phyloP scores from a whole-genome alignment of 2,797 vertebrate species.

The Pseudochaenichthys georgianus region DNA sequence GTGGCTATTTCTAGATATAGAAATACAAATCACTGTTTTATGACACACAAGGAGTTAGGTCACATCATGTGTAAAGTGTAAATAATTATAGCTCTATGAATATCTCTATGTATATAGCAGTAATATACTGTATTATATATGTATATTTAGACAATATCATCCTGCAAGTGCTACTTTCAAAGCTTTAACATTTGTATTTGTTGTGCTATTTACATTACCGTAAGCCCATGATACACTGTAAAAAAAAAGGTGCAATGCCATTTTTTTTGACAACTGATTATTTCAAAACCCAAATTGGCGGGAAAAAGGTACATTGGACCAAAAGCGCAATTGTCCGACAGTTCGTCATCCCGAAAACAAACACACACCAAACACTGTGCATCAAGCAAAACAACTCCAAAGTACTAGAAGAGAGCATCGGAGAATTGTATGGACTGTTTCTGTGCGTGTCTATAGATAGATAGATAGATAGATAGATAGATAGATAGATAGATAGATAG shows the following conservation, averaged over 20 bases:
- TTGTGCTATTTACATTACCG: slow-evolving; percentile 15
- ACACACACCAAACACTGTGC: too few species aligned
- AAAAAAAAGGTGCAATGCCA: too few species aligned
- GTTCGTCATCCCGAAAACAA: too few species aligned
- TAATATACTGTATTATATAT: slow-evolving; percentile 49
- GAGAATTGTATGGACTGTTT: too few species aligned
- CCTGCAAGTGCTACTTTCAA: slow-evolving; percentile 58
- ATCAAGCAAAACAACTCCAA: not conserved
- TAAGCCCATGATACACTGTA: not conserved
- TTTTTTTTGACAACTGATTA: too few species aligned
- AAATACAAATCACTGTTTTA: slow-evolving; percentile 17
- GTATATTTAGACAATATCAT: slow-evolving; percentile 46
- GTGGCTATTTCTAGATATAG: slow-evolving; percentile 13
- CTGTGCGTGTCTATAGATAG: too few species aligned
- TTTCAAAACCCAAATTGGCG: too few species aligned
- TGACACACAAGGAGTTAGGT: slow-evolving; percentile 22
- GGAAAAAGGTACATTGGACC: too few species aligned
- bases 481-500: too few species aligned
- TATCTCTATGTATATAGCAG: slow-evolving; percentile 56
- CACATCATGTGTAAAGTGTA: slow-evolving; percentile 60
- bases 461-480: too few species aligned
- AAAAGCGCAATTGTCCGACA: too few species aligned
- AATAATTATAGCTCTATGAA: slow-evolving; percentile 57
- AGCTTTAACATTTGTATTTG: slow-evolving; percentile 55
- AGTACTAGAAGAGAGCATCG: too few species aligned